Conservation (phyloP, 2,888 invertebrate species). For the Coleophora deauratella region DNA sequence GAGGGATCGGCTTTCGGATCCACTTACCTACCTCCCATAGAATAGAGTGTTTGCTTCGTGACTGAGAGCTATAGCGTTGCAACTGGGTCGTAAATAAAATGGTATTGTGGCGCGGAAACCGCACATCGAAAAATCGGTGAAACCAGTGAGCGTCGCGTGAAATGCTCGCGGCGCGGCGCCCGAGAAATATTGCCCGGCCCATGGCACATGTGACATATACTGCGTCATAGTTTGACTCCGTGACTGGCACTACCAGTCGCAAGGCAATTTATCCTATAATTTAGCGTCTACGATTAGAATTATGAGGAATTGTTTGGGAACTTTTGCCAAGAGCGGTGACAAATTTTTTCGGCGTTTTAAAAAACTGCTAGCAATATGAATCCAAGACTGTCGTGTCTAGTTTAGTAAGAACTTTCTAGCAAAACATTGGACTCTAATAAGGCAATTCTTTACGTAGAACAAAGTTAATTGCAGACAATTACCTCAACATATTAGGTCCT, state of each 20-base stretch:
- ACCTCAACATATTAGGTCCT: too few species aligned
- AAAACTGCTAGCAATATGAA: too few species aligned
- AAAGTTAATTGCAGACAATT: too few species aligned
- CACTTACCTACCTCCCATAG: constrained; percentile 28
- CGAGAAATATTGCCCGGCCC: constrained; percentile 52
- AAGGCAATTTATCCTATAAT: neutral
- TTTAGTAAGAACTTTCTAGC: too few species aligned
- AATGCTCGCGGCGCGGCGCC: constrained; percentile 56
- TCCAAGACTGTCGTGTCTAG: too few species aligned
- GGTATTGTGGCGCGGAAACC: constrained; percentile 57
- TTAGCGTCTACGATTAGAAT: neutral
- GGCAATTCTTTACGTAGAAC: too few species aligned
- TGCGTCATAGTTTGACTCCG: constrained; percentile 14
- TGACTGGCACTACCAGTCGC: constrained; percentile 41
- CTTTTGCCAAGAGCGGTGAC: neutral
- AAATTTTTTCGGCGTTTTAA: too few species aligned
- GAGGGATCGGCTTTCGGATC: constrained; percentile 23
- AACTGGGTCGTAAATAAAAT: constrained; percentile 56
- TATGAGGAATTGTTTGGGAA: neutral
- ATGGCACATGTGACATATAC: constrained; percentile 51
- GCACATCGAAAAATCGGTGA: constrained; percentile 59
- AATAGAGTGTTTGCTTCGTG: constrained; percentile 31
- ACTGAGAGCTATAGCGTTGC: constrained; percentile 42
- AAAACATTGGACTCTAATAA: too few species aligned
- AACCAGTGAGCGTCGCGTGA: constrained; percentile 59